These are phyloP conservation scores for Podiceps cristatus DNA, from an alignment of 2,113 vertebrate species.

Conservation along the genomic window DNA sequence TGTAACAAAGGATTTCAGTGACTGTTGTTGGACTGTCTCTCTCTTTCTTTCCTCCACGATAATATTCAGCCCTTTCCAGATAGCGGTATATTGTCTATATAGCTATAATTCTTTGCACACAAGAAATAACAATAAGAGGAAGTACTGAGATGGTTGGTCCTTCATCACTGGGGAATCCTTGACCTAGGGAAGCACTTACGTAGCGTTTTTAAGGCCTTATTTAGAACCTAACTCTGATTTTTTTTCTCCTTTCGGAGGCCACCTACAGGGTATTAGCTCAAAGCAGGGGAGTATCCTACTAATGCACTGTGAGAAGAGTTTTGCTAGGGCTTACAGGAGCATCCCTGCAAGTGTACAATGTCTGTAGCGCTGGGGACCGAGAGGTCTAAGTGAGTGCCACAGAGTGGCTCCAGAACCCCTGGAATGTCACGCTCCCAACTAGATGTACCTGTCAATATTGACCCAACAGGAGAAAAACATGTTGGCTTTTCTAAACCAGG, in stretches of 20 bases:
- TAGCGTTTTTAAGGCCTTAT: not conserved
- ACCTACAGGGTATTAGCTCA: not conserved
- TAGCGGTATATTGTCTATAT: not conserved
- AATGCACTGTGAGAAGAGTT: not conserved
- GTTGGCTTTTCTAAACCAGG: not conserved
- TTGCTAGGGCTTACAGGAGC: not conserved
- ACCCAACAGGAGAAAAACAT: not conserved
- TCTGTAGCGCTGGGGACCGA: not conserved
- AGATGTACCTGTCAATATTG: not conserved
- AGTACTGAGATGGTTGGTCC: not conserved
- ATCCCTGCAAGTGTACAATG: not conserved
- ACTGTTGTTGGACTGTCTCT: not conserved
- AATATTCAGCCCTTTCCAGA: not conserved
- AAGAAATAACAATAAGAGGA: not conserved
- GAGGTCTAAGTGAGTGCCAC: not conserved
- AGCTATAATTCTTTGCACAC: not conserved
- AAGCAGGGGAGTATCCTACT: not conserved
- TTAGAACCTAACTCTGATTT: not conserved
- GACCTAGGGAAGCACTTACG: not conserved
- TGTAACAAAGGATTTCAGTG: not conserved
- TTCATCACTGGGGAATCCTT: not conserved
- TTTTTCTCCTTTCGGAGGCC: not conserved
- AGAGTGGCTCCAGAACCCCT: not conserved
- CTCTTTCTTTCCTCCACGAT: not conserved
- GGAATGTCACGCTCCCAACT: not conserved